phyloP scores from a whole-genome alignment of 2,113 vertebrate genomes.

The Calypte anna region DNA sequence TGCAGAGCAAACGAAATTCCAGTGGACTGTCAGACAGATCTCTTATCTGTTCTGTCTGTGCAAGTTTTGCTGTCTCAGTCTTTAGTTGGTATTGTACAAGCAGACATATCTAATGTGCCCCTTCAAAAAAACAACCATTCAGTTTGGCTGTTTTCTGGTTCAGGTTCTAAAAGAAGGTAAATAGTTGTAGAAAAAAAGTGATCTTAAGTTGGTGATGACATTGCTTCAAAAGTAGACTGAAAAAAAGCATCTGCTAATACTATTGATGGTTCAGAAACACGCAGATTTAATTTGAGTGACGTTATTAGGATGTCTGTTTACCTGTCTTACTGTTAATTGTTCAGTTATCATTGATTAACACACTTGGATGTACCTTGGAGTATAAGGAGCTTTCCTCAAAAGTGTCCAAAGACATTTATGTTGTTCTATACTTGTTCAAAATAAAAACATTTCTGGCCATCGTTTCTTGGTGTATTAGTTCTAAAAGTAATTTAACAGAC shows the following conservation, averaged over 20 bases:
- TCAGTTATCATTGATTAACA: not conserved
- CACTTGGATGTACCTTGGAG: not conserved
- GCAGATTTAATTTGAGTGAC: not conserved
- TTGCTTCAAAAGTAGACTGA: not conserved
- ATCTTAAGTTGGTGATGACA: not conserved
- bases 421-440: conserved; percentile 5
- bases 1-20: not conserved
- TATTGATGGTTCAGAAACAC: not conserved
- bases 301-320: not conserved
- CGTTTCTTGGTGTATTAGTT: conserved; percentile 6
- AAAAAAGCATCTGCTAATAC: not conserved
- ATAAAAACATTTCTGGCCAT: conserved; percentile 50
- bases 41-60: not conserved
- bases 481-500: not conserved
- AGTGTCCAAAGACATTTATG: conserved; percentile 3
- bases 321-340: not conserved
- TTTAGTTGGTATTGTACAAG: not conserved
- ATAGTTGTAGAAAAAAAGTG: not conserved
- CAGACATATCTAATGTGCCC: not conserved
- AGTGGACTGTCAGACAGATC: not conserved
- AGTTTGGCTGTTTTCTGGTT: not conserved
- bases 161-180: not conserved
- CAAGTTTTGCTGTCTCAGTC: not conserved
- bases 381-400: not conserved
- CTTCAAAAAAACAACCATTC: not conserved